A percentile compares a stretch with the other conserved stretches of the same genome.
Conservation (phyloP, 35 echinoderm and acorn worm genomes). For the Amphiura filiformis region DNA sequence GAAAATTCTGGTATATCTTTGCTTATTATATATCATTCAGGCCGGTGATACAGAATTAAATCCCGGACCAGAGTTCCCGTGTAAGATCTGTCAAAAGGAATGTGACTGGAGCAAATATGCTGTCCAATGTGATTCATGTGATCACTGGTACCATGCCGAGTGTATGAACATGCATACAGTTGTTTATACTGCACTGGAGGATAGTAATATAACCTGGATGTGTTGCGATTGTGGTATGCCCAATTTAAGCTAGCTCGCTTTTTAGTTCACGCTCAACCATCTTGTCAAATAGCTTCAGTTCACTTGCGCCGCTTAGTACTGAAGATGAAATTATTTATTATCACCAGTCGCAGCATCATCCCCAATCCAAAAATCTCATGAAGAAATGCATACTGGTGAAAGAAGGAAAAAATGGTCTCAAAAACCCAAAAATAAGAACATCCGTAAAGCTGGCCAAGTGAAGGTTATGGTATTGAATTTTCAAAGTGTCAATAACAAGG, state of each 20-base stretch:
- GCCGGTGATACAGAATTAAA: background rate
- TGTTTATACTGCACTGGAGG: background rate
- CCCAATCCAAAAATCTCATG: background rate
- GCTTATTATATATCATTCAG: background rate
- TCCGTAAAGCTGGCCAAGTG: background rate
- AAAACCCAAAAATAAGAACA: background rate
- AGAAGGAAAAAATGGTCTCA: background rate
- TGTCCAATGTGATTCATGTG: background rate
- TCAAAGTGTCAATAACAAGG: constrained; percentile 25
- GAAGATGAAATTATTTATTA: background rate
- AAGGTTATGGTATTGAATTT: constrained; percentile 18
- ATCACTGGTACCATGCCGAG: background rate
- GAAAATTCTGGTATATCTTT: background rate
- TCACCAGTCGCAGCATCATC: background rate
- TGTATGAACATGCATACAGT: constrained; percentile 3
- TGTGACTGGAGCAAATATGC: background rate
- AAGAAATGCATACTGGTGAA: background rate
- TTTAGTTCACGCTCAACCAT: background rate
- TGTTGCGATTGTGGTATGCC: constrained; percentile 12
- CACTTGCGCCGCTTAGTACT: background rate
- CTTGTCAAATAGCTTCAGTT: background rate
- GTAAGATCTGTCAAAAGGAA: constrained; percentile 5
- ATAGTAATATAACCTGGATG: background rate
- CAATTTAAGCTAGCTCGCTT: background rate
- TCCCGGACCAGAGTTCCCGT: constrained; percentile 6